These are phyloP conservation scores for Rana temporaria DNA, from an alignment of 2,113 vertebrate genomes.

Conservation along the genomic window DNA sequence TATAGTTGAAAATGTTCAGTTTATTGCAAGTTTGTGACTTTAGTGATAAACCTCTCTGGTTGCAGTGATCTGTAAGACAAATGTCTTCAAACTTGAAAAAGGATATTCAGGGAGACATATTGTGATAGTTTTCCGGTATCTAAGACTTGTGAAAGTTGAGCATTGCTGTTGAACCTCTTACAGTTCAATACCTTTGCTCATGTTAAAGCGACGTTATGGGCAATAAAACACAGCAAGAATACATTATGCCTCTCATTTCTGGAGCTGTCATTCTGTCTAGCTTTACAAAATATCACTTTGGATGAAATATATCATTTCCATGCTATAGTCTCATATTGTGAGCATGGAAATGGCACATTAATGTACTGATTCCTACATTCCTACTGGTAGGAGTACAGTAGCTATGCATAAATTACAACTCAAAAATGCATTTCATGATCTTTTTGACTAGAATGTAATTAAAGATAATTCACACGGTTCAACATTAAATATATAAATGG, in stretches of 20 bases:
- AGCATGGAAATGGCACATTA: conserved; percentile 29
- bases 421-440: background rate
- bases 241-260: conserved; percentile 54
- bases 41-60: conserved; percentile 35
- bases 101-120: conserved; percentile 47
- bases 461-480: background rate
- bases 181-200: conserved; percentile 53
- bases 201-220: conserved; percentile 51
- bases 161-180: conserved; percentile 39
- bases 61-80: conserved; percentile 36
- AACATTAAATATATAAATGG: too few species aligned
- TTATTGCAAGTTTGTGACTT: conserved; percentile 42
- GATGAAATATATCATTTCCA: conserved; percentile 44
- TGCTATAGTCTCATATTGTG: conserved; percentile 25
- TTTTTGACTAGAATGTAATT: background rate
- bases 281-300: conserved; percentile 49
- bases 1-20: conserved; percentile 29
- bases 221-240: conserved; percentile 54
- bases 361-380: background rate
- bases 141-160: conserved; percentile 33
- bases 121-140: conserved; percentile 47
- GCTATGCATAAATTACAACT: background rate
- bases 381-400: background rate
- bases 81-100: conserved; percentile 45
- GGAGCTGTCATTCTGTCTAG: conserved; percentile 50